Evolutionary conservation across 2,113 vertebrate genomes (phyloP).

Genomic region (Taurulus bubalis): DNA sequence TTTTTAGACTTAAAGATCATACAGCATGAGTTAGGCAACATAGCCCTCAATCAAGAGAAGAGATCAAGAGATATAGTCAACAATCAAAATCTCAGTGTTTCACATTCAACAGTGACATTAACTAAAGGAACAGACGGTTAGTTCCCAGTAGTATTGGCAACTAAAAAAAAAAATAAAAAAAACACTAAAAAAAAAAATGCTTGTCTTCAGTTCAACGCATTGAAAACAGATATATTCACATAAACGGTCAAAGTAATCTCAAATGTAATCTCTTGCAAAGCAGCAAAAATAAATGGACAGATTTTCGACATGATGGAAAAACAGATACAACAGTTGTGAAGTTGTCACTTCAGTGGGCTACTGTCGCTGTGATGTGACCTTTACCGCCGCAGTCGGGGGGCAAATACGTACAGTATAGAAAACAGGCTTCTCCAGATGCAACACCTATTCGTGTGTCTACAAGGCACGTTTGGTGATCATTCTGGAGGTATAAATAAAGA

Average conservation of each 20-base stretch:
- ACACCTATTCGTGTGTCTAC: slow-evolving; percentile 76
- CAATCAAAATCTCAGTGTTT: slow-evolving; percentile 71
- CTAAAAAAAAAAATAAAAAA: slow-evolving; percentile 50
- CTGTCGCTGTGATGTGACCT: slow-evolving; percentile 45
- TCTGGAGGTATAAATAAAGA: slow-evolving; percentile 81
- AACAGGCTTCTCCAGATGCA: slow-evolving; percentile 75
- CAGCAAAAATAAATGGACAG: slow-evolving; percentile 51
- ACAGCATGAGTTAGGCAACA: slow-evolving; percentile 76
- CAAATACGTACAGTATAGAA: slow-evolving; percentile 55
- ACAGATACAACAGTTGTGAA: slow-evolving; percentile 30
- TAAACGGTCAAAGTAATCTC: slow-evolving; percentile 52
- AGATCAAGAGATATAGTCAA: slow-evolving; percentile 48
- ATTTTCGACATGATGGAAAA: slow-evolving; percentile 48
- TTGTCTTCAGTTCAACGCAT: slow-evolving; percentile 62
- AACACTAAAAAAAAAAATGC: slow-evolving; percentile 63
- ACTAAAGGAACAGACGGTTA: slow-evolving; percentile 54
- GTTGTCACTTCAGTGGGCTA: slow-evolving; percentile 25
- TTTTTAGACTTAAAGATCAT: slow-evolving; percentile 68
- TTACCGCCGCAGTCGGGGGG: slow-evolving; percentile 45
- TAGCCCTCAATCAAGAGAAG: slow-evolving; percentile 56
- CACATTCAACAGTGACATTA: slow-evolving; percentile 74
- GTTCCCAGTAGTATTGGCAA: slow-evolving; percentile 61
- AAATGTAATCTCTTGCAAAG: slow-evolving; percentile 64
- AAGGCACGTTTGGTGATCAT: slow-evolving; percentile 83
- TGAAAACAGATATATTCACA: slow-evolving; percentile 67